A percentile compares a stretch with the other conserved stretches of the same genome.
Conservation (phyloP, 2,888 invertebrate species). For the Phortica okadai region DNA sequence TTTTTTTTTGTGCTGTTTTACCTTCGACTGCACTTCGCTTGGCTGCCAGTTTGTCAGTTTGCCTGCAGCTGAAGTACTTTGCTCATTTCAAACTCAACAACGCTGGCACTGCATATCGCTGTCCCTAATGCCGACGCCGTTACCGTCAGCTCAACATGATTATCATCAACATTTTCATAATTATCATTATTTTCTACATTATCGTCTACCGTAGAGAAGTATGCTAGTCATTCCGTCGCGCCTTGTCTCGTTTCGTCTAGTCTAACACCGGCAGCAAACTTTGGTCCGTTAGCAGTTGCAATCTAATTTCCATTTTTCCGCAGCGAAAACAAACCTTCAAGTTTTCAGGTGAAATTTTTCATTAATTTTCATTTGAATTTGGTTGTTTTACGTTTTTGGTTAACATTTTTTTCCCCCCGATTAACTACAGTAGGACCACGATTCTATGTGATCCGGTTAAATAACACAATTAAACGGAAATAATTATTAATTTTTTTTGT, state of each 20-base stretch:
- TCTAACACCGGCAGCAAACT: slow-evolving; percentile 37
- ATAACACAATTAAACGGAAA: too few species aligned
- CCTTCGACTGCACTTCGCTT: slow-evolving; percentile 9
- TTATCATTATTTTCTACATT: background rate
- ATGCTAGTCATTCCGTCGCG: slow-evolving; percentile 55
- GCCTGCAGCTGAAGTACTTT: slow-evolving; percentile 29
- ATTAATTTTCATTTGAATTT: slow-evolving; percentile 8
- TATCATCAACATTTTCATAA: background rate
- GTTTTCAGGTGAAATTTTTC: slow-evolving; percentile 3
- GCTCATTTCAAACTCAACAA: slow-evolving; percentile 19
- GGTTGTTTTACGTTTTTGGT: background rate
- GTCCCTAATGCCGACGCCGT: background rate
- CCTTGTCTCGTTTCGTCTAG: slow-evolving; percentile 42
- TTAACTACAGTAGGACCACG: too few species aligned
- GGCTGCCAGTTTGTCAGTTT: background rate
- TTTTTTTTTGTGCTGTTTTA: slow-evolving; percentile 22
- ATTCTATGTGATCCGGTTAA: too few species aligned
- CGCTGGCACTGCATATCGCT: slow-evolving; percentile 7
- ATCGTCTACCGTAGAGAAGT: background rate
- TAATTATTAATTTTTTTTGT: too few species aligned
- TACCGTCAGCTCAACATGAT: slow-evolving; percentile 4
- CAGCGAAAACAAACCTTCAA: slow-evolving; percentile 27
- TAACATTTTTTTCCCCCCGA: background rate
- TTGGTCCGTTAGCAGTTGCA: slow-evolving; percentile 42
- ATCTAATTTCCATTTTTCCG: slow-evolving; percentile 67